Evolutionary conservation across 2,113 vertebrate species (phyloP).

Genomic region (Myotis lucifugus): DNA sequence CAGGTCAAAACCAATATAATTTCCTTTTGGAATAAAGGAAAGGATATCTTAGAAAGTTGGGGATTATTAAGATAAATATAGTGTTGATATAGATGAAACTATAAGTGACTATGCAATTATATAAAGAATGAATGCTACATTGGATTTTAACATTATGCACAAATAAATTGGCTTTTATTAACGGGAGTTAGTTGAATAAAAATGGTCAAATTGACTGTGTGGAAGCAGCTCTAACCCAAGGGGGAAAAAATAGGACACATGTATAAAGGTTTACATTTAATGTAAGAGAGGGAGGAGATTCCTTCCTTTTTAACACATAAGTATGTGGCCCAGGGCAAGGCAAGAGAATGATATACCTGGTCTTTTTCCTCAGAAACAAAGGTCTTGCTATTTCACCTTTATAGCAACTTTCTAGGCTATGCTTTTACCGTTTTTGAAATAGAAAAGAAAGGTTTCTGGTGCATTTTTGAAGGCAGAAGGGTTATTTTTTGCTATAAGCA

Average conservation of each 20-base stretch:
- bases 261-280: slow-evolving; percentile 28
- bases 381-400: slow-evolving; percentile 48
- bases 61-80: neutral
- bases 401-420: slow-evolving; percentile 19
- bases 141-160: neutral
- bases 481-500: neutral
- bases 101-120: neutral
- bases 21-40: neutral
- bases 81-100: neutral
- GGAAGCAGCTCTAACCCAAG: neutral
- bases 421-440: slow-evolving; percentile 39
- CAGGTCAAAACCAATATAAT: neutral
- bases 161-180: neutral
- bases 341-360: neutral
- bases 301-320: slow-evolving; percentile 26
- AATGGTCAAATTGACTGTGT: neutral
- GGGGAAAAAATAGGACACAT: neutral
- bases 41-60: neutral
- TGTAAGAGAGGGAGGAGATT: neutral
- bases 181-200: neutral
- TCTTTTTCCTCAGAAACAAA: slow-evolving; percentile 59
- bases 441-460: slow-evolving; percentile 12
- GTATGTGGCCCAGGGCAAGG: slow-evolving; percentile 41
- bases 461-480: neutral
- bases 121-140: neutral